Evolutionary conservation across 2,797 vertebrate species (phyloP), one percentile per base, ranked within the genome.

Genomic region (Pelobates cultripes): DNA sequence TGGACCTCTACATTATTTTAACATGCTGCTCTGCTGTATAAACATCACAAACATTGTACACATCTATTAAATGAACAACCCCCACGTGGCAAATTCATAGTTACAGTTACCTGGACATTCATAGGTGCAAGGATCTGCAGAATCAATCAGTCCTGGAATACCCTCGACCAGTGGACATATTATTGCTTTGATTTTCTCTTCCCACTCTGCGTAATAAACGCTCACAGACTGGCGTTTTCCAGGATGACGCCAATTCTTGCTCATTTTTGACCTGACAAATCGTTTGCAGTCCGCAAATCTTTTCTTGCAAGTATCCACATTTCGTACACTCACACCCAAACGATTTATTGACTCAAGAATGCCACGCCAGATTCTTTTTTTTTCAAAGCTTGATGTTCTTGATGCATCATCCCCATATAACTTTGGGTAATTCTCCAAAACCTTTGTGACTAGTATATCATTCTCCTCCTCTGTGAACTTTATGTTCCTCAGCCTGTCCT

Each of bases 401-500:
- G 78, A 73, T 53, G 78, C 57, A 66, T 79, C 78, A 10, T 79
- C 78, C 43, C 78, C 78, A 14, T 79, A 79, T 15, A 79, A n/a
- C 9, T 79, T 79, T 14, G 70, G 60, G 66, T 79, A 79, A 40
- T 79, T 79, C 60, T 79, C 78, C 45, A 79, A 43, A 3, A 79
- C 78, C 44, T 79, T 79, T 4, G 78, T 73, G 40, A 79, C 78
- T 41, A 79, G 41, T 12, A 79, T 57, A 53, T 79, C 78, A 66
- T 79, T 79, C 9, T 79, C 78, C 44, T 79, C 78, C 60, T 79
- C 78, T 64, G 78, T 79, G 28, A 79, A 79, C 10, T 79, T 79
- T 2, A 73, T 73, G 78, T 79, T 79, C 40, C 70, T 79, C 70
- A 79, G 61, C 60, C 78, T 79, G n/a, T 79, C 78, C 14, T 43